A percentile compares a stretch with the other conserved stretches of the same genome.
phyloP scores from a whole-genome alignment of 2,888 invertebrate genomes.

The Autographa gamma region DNA sequence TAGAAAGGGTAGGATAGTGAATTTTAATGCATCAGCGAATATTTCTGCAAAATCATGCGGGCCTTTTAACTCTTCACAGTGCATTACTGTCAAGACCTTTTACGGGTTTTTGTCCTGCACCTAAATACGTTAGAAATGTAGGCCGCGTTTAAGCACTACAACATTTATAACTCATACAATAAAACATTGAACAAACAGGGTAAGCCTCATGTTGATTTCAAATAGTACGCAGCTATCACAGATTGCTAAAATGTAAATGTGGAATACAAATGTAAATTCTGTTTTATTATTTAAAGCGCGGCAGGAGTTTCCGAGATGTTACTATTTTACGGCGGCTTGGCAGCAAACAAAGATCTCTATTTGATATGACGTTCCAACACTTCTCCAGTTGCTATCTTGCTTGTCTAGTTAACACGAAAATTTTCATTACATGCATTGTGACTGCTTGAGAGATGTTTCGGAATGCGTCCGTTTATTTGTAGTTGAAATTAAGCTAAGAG shows the following conservation, averaged over 20 bases:
- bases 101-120: neutral
- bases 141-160: neutral
- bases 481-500: neutral
- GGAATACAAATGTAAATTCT: constrained; percentile 6
- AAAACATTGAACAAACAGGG: neutral
- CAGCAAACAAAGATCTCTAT: constrained; percentile 28
- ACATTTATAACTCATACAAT: neutral
- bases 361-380: constrained; percentile 22
- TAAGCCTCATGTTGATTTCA: neutral
- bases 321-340: constrained; percentile 24
- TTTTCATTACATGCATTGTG: constrained; percentile 7
- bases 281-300: constrained; percentile 14
- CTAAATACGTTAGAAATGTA: neutral
- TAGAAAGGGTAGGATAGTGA: constrained; percentile 16
- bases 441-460: neutral
- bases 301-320: constrained; percentile 5
- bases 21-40: constrained; percentile 31
- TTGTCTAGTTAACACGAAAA: constrained; percentile 9
- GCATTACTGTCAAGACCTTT: neutral
- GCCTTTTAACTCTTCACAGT: constrained; percentile 9
- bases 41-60: constrained; percentile 27
- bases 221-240: neutral
- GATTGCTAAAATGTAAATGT: constrained; percentile 3
- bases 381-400: constrained; percentile 9
- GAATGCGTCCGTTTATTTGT: neutral